Percentiles rank a stretch among this genome's conserved stretches.
phyloP scores from a whole-genome alignment of 2,797 vertebrate genomes.

The Hirundo rustica region DNA sequence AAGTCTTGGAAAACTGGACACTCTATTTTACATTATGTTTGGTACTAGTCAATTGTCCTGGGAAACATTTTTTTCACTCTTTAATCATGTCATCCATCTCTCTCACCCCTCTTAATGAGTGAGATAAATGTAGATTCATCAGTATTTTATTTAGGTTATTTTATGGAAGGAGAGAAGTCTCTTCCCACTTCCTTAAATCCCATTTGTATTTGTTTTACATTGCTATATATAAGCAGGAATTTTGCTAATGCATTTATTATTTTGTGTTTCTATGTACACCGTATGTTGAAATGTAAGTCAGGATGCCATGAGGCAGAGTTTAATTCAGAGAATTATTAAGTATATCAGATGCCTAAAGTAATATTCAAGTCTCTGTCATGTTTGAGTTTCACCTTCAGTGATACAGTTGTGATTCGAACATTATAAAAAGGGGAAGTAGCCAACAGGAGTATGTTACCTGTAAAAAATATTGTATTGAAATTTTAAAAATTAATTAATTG shows the following conservation, averaged over 20 bases:
- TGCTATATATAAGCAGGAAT: background rate
- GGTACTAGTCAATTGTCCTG: background rate
- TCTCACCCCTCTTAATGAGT: background rate
- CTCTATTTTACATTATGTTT: slow-evolving; percentile 8
- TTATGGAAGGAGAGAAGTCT: background rate
- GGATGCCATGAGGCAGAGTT: background rate
- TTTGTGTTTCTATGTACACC: background rate
- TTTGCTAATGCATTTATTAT: background rate
- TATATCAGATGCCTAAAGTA: background rate
- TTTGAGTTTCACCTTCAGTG: background rate
- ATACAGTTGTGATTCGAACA: background rate
- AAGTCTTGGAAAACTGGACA: background rate
- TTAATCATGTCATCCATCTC: background rate
- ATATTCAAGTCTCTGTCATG: background rate
- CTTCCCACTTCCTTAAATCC: background rate
- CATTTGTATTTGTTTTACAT: background rate
- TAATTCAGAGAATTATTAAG: background rate
- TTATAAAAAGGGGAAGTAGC: background rate
- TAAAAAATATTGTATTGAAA: background rate
- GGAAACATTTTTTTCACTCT: background rate
- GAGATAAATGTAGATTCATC: background rate
- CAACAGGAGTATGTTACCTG: background rate
- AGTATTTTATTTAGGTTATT: background rate
- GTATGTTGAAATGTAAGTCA: background rate
- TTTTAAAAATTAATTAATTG: background rate